Percentiles rank a stretch among this genome's conserved stretches.
Conservation (phyloP, 2,888 invertebrate genomes). For the Disparrhopalites patrizii region DNA sequence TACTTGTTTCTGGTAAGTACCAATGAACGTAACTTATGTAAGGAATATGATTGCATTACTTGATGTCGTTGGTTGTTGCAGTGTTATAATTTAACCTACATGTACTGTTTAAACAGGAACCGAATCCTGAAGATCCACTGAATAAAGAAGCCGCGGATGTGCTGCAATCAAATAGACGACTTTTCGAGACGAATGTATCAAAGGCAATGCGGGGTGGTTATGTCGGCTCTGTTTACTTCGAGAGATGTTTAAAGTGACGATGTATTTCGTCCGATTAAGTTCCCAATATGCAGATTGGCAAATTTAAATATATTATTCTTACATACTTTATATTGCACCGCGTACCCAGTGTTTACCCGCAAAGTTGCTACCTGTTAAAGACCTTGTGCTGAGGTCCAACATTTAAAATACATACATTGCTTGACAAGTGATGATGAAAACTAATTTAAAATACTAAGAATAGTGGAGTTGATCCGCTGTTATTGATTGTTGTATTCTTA, state of each 20-base stretch:
- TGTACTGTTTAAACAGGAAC: conserved; percentile 68
- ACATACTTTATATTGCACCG: conserved; percentile 19
- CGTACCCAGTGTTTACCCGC: conserved; percentile 14
- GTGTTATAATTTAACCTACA: neutral
- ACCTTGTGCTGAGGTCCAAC: too few relatives aligned
- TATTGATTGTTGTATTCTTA: too few relatives aligned
- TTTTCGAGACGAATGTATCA: conserved; percentile 94
- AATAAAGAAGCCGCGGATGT: conserved; percentile 99
- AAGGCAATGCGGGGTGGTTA: conserved; percentile 95
- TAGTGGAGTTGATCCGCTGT: too few relatives aligned
- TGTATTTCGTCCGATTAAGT: neutral
- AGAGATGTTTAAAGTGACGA: conserved; percentile 88
- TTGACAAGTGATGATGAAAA: too few relatives aligned
- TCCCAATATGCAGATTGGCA: neutral
- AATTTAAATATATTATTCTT: conserved; percentile 1
- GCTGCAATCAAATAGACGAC: conserved; percentile 83
- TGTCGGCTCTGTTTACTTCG: conserved; percentile 90
- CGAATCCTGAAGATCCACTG: conserved; percentile 96
- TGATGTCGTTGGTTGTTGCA: neutral
- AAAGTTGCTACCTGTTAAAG: conserved; percentile 5
- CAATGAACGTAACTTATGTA: neutral
- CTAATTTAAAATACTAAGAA: too few relatives aligned
- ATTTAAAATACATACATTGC: too few relatives aligned
- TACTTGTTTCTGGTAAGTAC: conserved; percentile 83
- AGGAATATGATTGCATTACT: neutral